Evolutionary conservation across 2,797 vertebrate genomes (phyloP), one percentile per base, ranked within the genome.

Genomic region (Leuciscus waleckii): DNA sequence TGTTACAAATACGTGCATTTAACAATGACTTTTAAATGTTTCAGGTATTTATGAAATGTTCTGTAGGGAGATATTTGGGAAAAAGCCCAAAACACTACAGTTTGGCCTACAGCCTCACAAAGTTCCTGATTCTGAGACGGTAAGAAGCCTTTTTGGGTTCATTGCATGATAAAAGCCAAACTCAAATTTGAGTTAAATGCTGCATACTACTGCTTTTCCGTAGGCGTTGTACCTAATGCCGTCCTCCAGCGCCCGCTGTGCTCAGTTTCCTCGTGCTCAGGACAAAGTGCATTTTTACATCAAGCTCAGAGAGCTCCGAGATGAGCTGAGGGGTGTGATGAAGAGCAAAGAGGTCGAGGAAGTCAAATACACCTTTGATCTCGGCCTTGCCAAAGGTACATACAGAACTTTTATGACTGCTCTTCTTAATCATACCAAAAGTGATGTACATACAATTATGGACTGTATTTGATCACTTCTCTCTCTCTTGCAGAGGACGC

Each of bases 221-320:
- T 89, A 99, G 98, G 96, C 98, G 8, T 95, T 98, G 92, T 99
- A 97, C 0, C 96, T 99, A 88, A 99, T 99, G 98, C 98, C 98
- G 0, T 99, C 98, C 0, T 99, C 98, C 81, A 99, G 98, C 32
- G 98, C 98, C 13, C 96, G 98, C 2, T 99, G 98, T 88, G 98
- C 98, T 79, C 98, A 99, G 95, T 99, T 99, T 90, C 98, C 98
- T 32, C 96, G 98, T 0, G 98, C 98, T 61, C 98, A 99, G 94
- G 98, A 99, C 91, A 99, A 99, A 93, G 98, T 99, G 13, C 98
- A 99, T 93, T 99, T 98, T 92, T 99, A 99, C 91, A 99, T 99
- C 91, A 99, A 98, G 84, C 95, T 99, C 88, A 95, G 96, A 89
- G 98, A 99, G 84, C 94, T 99, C 43, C 88, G 98, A 86, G 97